phyloP scores from a whole-genome alignment of 2,888 invertebrate species.

The Polietes domitor region DNA sequence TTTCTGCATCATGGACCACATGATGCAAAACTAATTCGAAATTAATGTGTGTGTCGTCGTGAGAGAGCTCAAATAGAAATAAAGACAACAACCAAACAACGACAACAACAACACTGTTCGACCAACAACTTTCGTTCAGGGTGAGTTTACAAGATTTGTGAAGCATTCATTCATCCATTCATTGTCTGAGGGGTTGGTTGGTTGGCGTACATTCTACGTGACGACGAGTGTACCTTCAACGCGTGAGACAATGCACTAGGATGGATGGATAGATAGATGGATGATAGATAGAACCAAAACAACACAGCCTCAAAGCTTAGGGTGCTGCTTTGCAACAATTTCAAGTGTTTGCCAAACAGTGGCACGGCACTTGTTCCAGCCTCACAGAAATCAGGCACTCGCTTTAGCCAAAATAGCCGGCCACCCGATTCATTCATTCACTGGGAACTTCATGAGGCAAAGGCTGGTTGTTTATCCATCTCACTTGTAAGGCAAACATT shows the following conservation, averaged over 20 bases:
- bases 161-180: not conserved
- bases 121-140: slow-evolving; percentile 2
- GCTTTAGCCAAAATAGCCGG: not conserved
- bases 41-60: slow-evolving; percentile 79
- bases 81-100: slow-evolving; percentile 50
- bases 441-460: not conserved
- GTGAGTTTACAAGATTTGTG: slow-evolving; percentile 31
- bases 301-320: not conserved
- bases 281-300: not conserved
- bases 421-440: not conserved
- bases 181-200: not conserved
- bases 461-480: slow-evolving; percentile 45
- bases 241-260: not conserved
- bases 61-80: slow-evolving; percentile 64
- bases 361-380: slow-evolving; percentile 34
- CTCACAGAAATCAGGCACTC: not conserved
- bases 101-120: not conserved
- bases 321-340: slow-evolving; percentile 9
- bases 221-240: not conserved
- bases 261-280: not conserved
- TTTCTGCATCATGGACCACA: slow-evolving; percentile 81
- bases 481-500: slow-evolving; percentile 61
- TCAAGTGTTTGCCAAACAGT: slow-evolving; percentile 42
- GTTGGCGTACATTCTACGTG: not conserved
- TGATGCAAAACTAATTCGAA: slow-evolving; percentile 82